Base-by-base conservation (phyloP, 2,113 vertebrate species). In the Peromyscus polionotus region DNA sequence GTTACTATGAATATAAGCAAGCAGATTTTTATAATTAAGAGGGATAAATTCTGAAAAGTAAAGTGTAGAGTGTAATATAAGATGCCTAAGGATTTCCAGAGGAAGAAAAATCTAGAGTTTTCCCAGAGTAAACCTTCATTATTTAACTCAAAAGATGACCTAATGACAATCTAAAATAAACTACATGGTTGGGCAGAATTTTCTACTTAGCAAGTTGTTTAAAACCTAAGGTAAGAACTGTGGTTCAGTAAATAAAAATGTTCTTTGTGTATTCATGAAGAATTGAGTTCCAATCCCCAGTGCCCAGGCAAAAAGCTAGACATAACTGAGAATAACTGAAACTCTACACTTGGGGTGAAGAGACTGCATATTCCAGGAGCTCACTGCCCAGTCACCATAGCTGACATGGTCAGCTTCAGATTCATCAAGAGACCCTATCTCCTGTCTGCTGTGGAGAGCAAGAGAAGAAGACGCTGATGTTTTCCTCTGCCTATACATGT, bases 151-250 rank as follows among this genome's bases (percentile, higher is more conserved):
- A 65, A 16, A n/a, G 36, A 63, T 93, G 36, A 84, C 11, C 0
- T 48, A 67, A 70, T 61, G 63, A 81, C 4, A 73, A 26, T 31
- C 45, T 86, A 17, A 68, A 24, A 63, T 61, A 59, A 31, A 76
- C 14, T 39, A 61, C 7, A 28, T 28, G 3, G 26, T 7, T 0
- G 0, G 3, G 5, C 59, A 93, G 28, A 88, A 90, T 91, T 80
- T 93, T 95, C 87, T 93, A 87, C 24, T n/a, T 6, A 61, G 67
- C 86, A 75, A 94, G 59, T 3, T 57, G 83, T 89, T 90, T 92
- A 8, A 65, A 88, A 93, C 75, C 93, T 45, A 36, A 97, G 36
- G 61, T 89, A 54, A 81, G 42, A 28, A 73, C 54, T n/a, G 24
- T 61, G 22, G 6, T 22, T 83, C 12, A 39, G 13, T 39, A 61